Percentiles rank a stretch among this genome's conserved stretches.
phyloP scores from a whole-genome alignment of 2,888 invertebrate species.

The Coenonympha arcania region DNA sequence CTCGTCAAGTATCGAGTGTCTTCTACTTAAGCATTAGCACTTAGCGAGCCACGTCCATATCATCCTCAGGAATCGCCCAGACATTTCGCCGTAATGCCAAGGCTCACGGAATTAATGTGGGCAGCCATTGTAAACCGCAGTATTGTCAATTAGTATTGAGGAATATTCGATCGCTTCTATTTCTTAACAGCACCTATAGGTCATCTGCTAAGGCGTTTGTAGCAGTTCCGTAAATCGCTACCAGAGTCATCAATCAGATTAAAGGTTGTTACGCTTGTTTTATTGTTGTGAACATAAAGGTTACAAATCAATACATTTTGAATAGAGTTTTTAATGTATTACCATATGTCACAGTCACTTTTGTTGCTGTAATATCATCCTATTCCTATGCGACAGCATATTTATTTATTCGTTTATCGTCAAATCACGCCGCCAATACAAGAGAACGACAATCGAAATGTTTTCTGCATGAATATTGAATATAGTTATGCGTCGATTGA shows the following conservation, averaged over 20 bases:
- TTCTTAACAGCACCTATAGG: constrained; percentile 28
- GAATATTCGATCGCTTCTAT: constrained; percentile 41
- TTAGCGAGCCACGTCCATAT: constrained; percentile 51
- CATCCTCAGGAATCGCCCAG: constrained; percentile 60
- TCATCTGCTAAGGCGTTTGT: constrained; percentile 19
- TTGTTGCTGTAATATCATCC: too few species aligned
- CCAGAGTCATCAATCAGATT: constrained; percentile 19
- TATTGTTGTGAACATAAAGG: constrained; percentile 11
- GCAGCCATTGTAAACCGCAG: constrained; percentile 51
- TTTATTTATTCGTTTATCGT: too few species aligned
- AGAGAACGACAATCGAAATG: too few species aligned
- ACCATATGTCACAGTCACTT: neutral
- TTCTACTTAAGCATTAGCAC: constrained; percentile 46
- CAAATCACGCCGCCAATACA: too few species aligned
- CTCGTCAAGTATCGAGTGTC: constrained; percentile 48
- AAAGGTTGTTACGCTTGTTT: constrained; percentile 14
- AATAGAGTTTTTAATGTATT: neutral
- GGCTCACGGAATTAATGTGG: constrained; percentile 53
- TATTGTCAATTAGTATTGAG: constrained; percentile 55
- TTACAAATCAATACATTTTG: constrained; percentile 12
- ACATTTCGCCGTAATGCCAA: constrained; percentile 59
- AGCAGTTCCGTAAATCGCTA: constrained; percentile 22
- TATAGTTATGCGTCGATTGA: too few species aligned
- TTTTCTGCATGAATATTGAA: too few species aligned
- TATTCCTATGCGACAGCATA: too few species aligned